Conservation (phyloP, 2,797 vertebrate genomes). For the Falco cherrug region DNA sequence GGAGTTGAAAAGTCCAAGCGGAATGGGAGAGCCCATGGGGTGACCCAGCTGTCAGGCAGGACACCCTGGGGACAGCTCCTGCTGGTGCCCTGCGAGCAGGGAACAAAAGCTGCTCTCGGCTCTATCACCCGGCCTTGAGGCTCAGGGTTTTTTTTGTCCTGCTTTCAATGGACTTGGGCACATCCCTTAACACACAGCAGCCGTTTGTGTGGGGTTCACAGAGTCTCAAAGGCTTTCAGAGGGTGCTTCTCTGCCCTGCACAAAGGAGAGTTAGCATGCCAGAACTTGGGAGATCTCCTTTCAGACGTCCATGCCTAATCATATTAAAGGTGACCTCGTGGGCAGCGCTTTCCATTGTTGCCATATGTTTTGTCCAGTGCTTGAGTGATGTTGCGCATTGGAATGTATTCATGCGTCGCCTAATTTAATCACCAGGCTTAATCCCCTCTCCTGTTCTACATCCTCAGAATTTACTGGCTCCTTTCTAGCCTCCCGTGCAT, state of each 20-base stretch:
- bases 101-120: constrained; percentile 89
- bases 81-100: constrained; percentile 77
- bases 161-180: constrained; percentile 79
- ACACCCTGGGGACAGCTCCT: constrained; percentile 80
- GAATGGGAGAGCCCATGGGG: constrained; percentile 76
- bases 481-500: neutral
- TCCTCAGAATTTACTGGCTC: constrained; percentile 42
- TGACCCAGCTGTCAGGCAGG: constrained; percentile 78
- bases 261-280: constrained; percentile 61
- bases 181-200: constrained; percentile 76
- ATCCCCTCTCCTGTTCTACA: constrained; percentile 70
- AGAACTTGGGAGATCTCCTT: constrained; percentile 51
- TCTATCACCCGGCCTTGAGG: constrained; percentile 69
- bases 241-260: constrained; percentile 45
- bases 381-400: constrained; percentile 88
- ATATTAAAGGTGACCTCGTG: constrained; percentile 84
- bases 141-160: constrained; percentile 70
- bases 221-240: constrained; percentile 71
- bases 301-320: constrained; percentile 86
- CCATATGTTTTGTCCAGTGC: constrained; percentile 82
- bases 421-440: constrained; percentile 84
- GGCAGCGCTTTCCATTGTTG: constrained; percentile 78
- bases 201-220: constrained; percentile 74
- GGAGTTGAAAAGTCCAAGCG: constrained; percentile 72
- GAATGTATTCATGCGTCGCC: constrained; percentile 83